phyloP scores from a whole-genome alignment of 2,888 invertebrate genomes.

The Frankliniella fusca region DNA sequence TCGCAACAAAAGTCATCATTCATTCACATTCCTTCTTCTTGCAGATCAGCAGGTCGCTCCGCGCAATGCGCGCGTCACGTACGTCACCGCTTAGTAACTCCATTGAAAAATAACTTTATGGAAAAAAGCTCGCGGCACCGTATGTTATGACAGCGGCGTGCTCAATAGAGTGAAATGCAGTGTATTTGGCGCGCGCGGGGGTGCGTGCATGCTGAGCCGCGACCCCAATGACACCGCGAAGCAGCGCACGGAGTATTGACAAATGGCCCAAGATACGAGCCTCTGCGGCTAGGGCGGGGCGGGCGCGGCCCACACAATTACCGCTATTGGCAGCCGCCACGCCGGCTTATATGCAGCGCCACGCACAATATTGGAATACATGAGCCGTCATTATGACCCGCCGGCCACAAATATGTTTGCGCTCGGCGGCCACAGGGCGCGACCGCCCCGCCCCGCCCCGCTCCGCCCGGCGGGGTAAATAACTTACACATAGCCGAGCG shows the following conservation, averaged over 20 bases:
- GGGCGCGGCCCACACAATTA: constrained; percentile 14
- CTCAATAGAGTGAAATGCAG: background rate
- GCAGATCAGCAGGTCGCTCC: no score
- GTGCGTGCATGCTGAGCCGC: background rate
- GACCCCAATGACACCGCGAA: background rate
- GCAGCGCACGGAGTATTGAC: background rate
- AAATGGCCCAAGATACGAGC: background rate
- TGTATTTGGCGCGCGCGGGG: background rate
- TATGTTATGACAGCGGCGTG: constrained; percentile 5
- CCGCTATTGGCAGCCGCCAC: constrained; percentile 4
- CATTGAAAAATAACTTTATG: no score
- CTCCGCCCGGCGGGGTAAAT: no score
- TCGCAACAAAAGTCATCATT: no score
- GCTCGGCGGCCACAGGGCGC: no score
- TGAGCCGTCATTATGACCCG: constrained; percentile 4
- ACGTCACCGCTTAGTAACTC: no score
- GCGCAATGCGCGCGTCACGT: no score
- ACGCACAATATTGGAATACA: constrained; percentile 2
- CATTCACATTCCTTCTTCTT: no score
- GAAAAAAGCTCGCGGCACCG: background rate
- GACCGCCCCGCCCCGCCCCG: no score
- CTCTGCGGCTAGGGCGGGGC: no score
- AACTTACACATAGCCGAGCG: no score
- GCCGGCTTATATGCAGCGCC: background rate
- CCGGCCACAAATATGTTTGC: background rate